Base-by-base conservation (phyloP, 1,140 invertebrate species). In the Dendroctonus ponderosae region DNA sequence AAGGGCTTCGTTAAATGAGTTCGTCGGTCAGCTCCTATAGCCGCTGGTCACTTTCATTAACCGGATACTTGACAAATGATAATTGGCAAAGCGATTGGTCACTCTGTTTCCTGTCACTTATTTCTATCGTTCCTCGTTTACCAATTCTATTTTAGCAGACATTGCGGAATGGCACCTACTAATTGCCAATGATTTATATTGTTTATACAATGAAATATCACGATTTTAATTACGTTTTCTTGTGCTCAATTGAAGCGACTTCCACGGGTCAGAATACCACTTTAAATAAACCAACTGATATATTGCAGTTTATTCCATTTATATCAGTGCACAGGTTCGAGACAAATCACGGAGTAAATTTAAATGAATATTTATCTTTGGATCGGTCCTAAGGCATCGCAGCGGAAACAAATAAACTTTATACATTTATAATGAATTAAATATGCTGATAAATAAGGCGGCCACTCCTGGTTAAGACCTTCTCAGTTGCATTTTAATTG, bases 31-130 rank as follows among this genome's bases (percentile, higher is more conserved):
- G 63, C 67, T 71, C 60, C 72, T 72, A 72, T 73, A 72, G 72
- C 75, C 74, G 69, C 69, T 71, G 75, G 75, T 77, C 76, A 78
- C 75, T 78, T 78, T 78, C 77, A 78, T 78, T 77, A 77, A 76
- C 71, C 70, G 67, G 69, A 67, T 73, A 74, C 75, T 77, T 78
- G 77, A 78, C 76, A 78, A 78, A 78, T 78, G 77, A 77, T 78
- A 78, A 78, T 78, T 78, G 75, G 75, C 67, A 72, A 70, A 73
- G 72, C 74, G 66, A 78, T 78, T 77, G 77, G 77, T 78, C 76
- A 77, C 74, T 78, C 72, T 71, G 71, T 70, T 67, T 64, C 67
- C 74, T 75, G 74, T 75, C 74, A 74, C 72, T 75, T 75, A 66
- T 60, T 74, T 71, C 74, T 75, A 67, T 64, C 66, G 69, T 70